Evolutionary conservation across 2,888 invertebrate species (phyloP), one percentile per base, ranked within the genome.

Genomic region (Eupithecia exiguata): DNA sequence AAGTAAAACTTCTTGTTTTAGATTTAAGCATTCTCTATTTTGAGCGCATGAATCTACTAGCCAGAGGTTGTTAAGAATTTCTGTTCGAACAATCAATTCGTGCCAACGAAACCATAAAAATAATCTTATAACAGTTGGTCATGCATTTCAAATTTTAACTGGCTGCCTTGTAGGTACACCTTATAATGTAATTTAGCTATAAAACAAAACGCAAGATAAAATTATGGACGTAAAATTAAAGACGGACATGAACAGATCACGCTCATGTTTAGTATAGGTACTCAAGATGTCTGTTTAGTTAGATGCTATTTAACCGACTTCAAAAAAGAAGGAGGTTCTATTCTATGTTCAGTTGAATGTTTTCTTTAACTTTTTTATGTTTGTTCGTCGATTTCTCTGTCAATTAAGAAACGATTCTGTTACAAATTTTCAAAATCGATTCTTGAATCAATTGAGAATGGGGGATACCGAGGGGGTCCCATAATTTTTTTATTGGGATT

Each of bases 141-240:
- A 58, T 58, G 58, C 58, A 25, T 58, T 58, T 58, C 58, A 25
- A 58, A 25, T 25, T 58, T 25, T 58, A 61, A 61, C 62, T 62
- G 62, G 35, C 10, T 16, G 62, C 30, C 61, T 30, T 12, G 25
- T 10, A 6, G 2, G 30, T 30, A 6, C 62, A 62, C 35, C 35
- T 62, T 35, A 62, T 62, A 35, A 62, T 62, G 1, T 35, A 35
- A 35, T 62, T 62, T 61, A 30, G 25, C 30, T 30, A 16, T 30
- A 30, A 61, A 61, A 25, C 58, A 61, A 61, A 62, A 21, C 5
- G 3, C 30, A 30, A 61, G 30, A 30, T 30, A 30, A 61, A 18
- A 18, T 30, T 35, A 18, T 0, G 7, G 18, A 62, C 18, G 62
- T 6, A 10, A 21, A 7, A 10, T 16, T 3, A 58, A 25, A 25